Evolutionary conservation across 2,888 invertebrate species (phyloP), one percentile per base, ranked within the genome.

Genomic region (Meteorus colon): DNA sequence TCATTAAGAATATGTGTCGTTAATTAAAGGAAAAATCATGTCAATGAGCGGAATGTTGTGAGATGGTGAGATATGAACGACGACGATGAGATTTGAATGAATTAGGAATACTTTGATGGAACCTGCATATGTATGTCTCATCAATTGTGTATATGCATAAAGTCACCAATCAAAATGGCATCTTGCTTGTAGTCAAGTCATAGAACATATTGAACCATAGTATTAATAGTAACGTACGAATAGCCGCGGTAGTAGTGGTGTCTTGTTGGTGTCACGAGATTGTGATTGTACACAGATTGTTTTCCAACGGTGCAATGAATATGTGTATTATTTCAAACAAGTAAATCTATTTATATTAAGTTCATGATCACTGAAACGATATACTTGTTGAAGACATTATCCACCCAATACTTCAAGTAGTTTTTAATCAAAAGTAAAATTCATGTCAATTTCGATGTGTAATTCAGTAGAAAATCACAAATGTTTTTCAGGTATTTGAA

Each of bases 1-100:
- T 67, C 10, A 29, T 27, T 34, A 12, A 51, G 34, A 48, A 14
- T 69, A 55, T 48, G 48, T 69, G 55, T 12, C 5, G 63, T 63
- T 63, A n/a, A 29, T 14, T 34, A 2, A 3, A 29, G 29, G 19
- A 60, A 55, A 55, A 55, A 55, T n/a, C 19, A 19, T 55, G 2
- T 55, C 19, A 2, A 19, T 19, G n/a, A 55, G 4, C 10, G 31
- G 27, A 62, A 62, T 8, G 41, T 41, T 8, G 8, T 41, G 12
- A 41, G 8, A 41, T 41, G 8, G 12, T 41, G 41, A 10, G 8
- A 41, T 41, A 41, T 41, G 12, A 41, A 41, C 12, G 12, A 41
- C 8, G 8, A 12, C 8, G 12, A 41, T 41, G 41, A 41, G 41
- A 12, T 41, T 41, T 2, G 8, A 41, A 41, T 41, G 41, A 34